Evolutionary conservation across 2,888 invertebrate genomes (phyloP).

Genomic region (Drosophila falleni): DNA sequence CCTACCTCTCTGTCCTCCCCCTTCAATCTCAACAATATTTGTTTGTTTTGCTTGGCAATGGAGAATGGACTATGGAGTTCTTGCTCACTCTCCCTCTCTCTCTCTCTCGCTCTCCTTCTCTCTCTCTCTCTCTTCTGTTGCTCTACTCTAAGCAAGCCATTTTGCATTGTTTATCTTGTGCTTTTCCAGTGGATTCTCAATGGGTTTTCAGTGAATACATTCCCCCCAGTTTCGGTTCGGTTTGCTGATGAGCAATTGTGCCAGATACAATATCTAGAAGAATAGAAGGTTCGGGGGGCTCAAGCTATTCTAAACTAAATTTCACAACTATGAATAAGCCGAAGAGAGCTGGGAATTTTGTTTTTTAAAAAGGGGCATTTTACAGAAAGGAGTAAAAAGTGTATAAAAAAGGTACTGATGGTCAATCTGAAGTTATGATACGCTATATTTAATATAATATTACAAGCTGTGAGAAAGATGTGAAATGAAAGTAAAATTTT

Average conservation of each 20-base stretch:
- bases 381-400: too few species aligned
- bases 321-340: neutral
- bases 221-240: slow-evolving; percentile 11
- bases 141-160: slow-evolving; percentile 26
- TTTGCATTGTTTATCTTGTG: slow-evolving; percentile 56
- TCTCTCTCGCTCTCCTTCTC: neutral
- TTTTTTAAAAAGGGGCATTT: neutral
- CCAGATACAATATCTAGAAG: slow-evolving; percentile 34
- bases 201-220: slow-evolving; percentile 15
- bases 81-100: neutral
- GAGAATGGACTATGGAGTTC: slow-evolving; percentile 15
- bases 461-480: too few species aligned
- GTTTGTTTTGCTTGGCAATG: slow-evolving; percentile 53
- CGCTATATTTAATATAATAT: too few species aligned
- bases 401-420: too few species aligned
- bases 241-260: slow-evolving; percentile 56
- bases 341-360: neutral
- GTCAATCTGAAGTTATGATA: too few species aligned
- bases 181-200: slow-evolving; percentile 43
- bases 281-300: neutral
- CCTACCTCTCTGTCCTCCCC: neutral
- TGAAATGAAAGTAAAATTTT: too few species aligned
- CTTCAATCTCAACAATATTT: slow-evolving; percentile 5
- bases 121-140: neutral
- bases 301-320: neutral